Base-by-base conservation (phyloP, 1,140 invertebrate species). In the Hylaeus anthracinus region DNA sequence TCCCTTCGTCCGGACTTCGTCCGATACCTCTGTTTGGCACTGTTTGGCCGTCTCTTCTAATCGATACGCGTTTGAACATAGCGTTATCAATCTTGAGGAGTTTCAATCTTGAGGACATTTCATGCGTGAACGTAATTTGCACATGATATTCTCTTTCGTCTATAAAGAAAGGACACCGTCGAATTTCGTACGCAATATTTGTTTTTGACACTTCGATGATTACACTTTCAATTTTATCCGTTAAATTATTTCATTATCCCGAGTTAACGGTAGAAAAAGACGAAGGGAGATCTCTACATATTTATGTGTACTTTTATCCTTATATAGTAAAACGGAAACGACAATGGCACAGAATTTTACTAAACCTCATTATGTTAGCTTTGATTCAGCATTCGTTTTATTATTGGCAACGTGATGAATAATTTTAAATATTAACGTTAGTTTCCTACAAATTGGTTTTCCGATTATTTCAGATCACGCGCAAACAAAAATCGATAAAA, bases 301-400 rank as follows among this genome's bases (percentile, higher is more conserved):
- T 83, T 78, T 81, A 84, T 70, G 72, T 87, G 82, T 85, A 77
- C 66, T 81, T 77, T 77, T 71, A 82, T 82, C 60, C 60, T 85
- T 85, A 84, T 82, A 76, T 66, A 84, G 55, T 87, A 87, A 78
- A 87, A 87, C 78, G 71, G 66, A 86, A 88, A 85, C 60, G 83
- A 89, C 72, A 88, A 89, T 89, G 88, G 88, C 86, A 89, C 88
- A 81, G 88, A 86, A 77, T 78, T 60, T 87, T 88, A 87, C 76
- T 86, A 86, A 86, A 86, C 76, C 61, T 86, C 60, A 76, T 86
- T 86, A 86, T 9, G 71, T 88, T 83, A 89, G 66, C 79, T 89
- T 90, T 89, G 86, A 89, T 90, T 89, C 80, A 89, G 82, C 63
- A 64, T 89, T 83, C 82, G 65, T 86, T 86, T 66, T 74, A 87